These are phyloP conservation scores for Aphelinus certus DNA, from an alignment of 1,140 invertebrate species.

Conservation along the genomic window DNA sequence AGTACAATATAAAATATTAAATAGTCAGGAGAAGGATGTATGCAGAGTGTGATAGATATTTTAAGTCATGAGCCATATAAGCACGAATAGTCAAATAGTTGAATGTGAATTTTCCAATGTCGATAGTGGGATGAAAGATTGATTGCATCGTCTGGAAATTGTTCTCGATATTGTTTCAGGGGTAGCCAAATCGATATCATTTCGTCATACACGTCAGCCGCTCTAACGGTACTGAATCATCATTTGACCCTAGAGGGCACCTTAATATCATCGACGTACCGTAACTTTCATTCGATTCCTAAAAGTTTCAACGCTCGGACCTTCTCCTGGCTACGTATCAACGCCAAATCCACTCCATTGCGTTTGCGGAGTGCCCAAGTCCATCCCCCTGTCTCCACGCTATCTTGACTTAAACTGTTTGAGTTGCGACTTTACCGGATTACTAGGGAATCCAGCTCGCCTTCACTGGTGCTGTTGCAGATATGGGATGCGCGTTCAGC, in stretches of 20 bases:
- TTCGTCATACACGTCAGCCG: too few species aligned
- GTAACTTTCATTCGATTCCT: conserved; percentile 48
- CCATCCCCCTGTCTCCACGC: conserved; percentile 35
- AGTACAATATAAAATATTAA: too few species aligned
- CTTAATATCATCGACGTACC: conserved; percentile 23
- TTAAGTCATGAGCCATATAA: too few species aligned
- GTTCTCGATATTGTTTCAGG: too few species aligned
- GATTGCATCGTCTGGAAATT: too few species aligned
- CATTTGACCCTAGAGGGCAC: neutral
- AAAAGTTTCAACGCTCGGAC: conserved; percentile 41
- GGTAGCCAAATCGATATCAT: too few species aligned
- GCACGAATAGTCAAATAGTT: too few species aligned
- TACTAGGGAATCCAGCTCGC: conserved; percentile 53
- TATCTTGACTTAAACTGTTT: conserved; percentile 61
- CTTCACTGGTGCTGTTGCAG: conserved; percentile 27
- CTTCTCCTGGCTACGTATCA: conserved; percentile 10
- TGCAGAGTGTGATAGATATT: too few species aligned
- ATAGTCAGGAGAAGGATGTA: too few species aligned
- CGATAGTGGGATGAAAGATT: too few species aligned
- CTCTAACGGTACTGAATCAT: too few species aligned
- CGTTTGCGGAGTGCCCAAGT: conserved; percentile 43
- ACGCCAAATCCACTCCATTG: conserved; percentile 52
- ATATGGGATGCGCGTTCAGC: conserved; percentile 42
- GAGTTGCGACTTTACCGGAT: conserved; percentile 62
- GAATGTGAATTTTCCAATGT: too few species aligned